Conservation (phyloP, 1,140 invertebrate species). For the Caenorhabditis elegans region DNA sequence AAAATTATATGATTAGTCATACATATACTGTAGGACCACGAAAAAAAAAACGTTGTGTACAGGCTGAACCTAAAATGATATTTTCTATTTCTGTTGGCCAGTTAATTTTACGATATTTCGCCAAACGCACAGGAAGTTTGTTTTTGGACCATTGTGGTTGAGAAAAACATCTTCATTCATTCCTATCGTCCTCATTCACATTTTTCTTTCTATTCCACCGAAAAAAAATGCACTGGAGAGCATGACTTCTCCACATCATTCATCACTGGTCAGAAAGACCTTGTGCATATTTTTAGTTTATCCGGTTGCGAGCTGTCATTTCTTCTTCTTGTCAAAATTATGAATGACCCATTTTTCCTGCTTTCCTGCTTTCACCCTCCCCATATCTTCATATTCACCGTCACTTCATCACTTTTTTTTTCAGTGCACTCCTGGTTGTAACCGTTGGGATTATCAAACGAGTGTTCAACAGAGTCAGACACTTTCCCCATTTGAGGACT, state of each 20-base stretch:
- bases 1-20: too few relatives aligned
- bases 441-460: conserved; percentile 62
- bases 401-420: conserved; percentile 34
- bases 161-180: not conserved
- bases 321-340: conserved; percentile 8
- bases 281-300: not conserved
- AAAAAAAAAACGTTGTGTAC: too few relatives aligned
- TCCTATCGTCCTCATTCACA: not conserved
- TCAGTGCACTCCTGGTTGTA: conserved; percentile 61
- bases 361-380: too few relatives aligned
- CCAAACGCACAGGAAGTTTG: too few relatives aligned
- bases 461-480: conserved; percentile 57
- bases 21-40: too few relatives aligned
- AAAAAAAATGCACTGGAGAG: not conserved
- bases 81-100: too few relatives aligned
- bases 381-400: not conserved
- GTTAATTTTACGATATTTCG: too few relatives aligned
- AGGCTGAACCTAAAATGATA: too few relatives aligned
- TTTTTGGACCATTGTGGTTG: too few relatives aligned
- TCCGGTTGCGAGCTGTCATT: conserved; percentile 9
- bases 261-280: not conserved
- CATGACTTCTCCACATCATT: conserved; percentile 16
- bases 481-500: conserved; percentile 49
- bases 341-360: not conserved
- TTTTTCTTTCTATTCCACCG: too few relatives aligned